Evolutionary conservation across 2,113 vertebrate species (phyloP).

Genomic region (Lepisosteus osseus): DNA sequence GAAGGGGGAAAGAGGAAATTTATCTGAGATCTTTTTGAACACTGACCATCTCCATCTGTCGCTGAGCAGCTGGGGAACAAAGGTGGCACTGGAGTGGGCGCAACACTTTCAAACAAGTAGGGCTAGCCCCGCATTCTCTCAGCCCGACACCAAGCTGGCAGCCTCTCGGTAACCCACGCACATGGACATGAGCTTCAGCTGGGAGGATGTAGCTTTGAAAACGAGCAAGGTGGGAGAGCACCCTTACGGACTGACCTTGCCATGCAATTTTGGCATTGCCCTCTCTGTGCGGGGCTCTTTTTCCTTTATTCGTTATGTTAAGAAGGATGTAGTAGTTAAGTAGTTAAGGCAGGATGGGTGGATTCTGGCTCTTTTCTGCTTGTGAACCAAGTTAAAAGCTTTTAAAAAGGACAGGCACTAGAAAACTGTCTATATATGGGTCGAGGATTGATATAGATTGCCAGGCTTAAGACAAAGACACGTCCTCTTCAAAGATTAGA

Average conservation of each 20-base stretch:
- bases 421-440: neutral
- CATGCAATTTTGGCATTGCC: neutral
- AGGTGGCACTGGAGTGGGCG: neutral
- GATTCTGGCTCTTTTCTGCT: neutral
- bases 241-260: neutral
- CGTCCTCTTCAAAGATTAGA: no score
- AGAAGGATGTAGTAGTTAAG: no score
- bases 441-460: no score
- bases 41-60: neutral
- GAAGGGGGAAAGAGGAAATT: neutral
- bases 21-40: neutral
- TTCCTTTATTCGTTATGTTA: neutral
- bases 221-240: neutral
- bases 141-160: neutral
- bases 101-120: neutral
- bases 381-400: neutral
- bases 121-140: neutral
- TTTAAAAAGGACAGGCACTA: neutral
- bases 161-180: neutral
- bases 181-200: neutral
- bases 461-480: no score
- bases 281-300: neutral
- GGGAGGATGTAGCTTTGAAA: neutral
- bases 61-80: no score
- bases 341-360: neutral